These are phyloP conservation scores for Caenorhabditis sinica DNA, from an alignment of 2,888 invertebrate species.

Conservation along the genomic window DNA sequence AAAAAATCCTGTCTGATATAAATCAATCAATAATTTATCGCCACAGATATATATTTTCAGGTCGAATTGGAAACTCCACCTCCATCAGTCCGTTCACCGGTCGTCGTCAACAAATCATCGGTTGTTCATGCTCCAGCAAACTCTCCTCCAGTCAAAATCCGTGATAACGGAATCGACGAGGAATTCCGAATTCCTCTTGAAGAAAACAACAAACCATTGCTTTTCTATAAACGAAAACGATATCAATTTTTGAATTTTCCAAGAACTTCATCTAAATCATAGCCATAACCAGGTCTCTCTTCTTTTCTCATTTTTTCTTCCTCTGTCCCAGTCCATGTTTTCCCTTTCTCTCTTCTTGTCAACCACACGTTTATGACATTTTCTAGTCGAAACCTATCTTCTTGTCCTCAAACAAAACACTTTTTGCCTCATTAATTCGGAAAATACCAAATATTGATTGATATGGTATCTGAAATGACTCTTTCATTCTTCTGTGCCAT, in stretches of 20 bases:
- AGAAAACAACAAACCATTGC: slow-evolving; percentile 77
- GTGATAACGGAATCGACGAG: slow-evolving; percentile 72
- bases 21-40: neutral
- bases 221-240: slow-evolving; percentile 79
- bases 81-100: slow-evolving; percentile 66
- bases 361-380: slow-evolving; percentile 57
- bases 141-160: slow-evolving; percentile 65
- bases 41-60: slow-evolving; percentile 23
- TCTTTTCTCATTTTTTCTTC: neutral
- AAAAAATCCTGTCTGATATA: neutral
- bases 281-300: slow-evolving; percentile 58
- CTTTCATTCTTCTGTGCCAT: slow-evolving; percentile 55
- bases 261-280: slow-evolving; percentile 74
- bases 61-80: slow-evolving; percentile 66
- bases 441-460: slow-evolving; percentile 20
- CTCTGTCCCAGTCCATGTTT: slow-evolving; percentile 18
- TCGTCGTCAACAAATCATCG: slow-evolving; percentile 68
- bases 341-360: slow-evolving; percentile 29
- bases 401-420: slow-evolving; percentile 22
- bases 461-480: slow-evolving; percentile 20
- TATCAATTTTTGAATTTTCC: slow-evolving; percentile 82
- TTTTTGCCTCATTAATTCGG: slow-evolving; percentile 29
- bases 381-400: slow-evolving; percentile 55
- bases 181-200: slow-evolving; percentile 76
- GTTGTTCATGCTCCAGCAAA: slow-evolving; percentile 59